Evolutionary conservation across 2,888 invertebrate genomes (phyloP), one percentile per base, ranked within the genome.

Genomic region (Clostera curtula): DNA sequence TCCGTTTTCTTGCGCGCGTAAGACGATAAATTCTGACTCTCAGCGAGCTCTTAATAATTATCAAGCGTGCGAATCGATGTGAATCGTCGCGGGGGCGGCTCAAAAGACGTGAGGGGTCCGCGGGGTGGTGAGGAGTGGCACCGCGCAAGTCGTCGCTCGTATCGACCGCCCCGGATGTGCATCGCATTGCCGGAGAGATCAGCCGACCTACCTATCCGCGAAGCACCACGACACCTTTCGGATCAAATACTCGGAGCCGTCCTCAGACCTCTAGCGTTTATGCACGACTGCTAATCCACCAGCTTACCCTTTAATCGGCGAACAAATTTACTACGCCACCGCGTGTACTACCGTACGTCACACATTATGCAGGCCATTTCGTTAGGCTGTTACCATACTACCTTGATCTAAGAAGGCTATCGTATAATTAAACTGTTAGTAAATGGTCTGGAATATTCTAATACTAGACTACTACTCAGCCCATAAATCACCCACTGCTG

Each of bases 91-190:
- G 50, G 62, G 56, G 68, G 67, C 64, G 56, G 47, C 40, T 42
- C 40, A 35, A 18, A 57, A 59, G 63, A 61, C 61, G 67, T 44
- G 63, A 50, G 63, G 59, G 55, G 58, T 45, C 36, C 31, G 36
- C 54, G 65, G 66, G 62, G 62, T 23, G 53, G 36, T 40, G 62
- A 50, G 66, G 64, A 62, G 47, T 65, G 65, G 62, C 47, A 72
- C 54, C 68, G 80, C 80, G 80, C 80, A 82, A 77, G 73, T 80
- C 80, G 72, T 55, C 61, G 59, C 49, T 58, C 56, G 71, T 82
- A 82, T 80, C 82, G 82, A 82, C 80, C 80, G 76, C 65, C 69
- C 75, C 79, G 79, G 79, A 76, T 79, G 69, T 79, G 77, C 77
- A 76, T 68, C 58, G 76, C 73, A 61, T 67, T 68, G 61, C 63